These are phyloP conservation scores for Torymus aiolomorphi DNA, from an alignment of 2,888 invertebrate species.

Conservation along the genomic window DNA sequence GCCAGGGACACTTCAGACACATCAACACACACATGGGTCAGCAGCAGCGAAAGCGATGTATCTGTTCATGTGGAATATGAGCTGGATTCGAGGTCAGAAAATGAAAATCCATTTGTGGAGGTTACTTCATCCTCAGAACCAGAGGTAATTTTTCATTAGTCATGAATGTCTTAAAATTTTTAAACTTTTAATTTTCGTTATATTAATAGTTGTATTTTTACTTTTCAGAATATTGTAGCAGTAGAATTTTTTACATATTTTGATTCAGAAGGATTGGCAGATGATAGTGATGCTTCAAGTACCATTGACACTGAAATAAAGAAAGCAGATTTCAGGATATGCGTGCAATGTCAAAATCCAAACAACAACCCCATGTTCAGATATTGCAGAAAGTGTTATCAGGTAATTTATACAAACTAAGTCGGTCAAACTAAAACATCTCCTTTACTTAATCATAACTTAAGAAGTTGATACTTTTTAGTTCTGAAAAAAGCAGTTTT, in stretches of 20 bases:
- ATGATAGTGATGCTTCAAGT: conserved; percentile 69
- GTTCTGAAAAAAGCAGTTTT: too few relatives aligned
- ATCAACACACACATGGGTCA: conserved; percentile 63
- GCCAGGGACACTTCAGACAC: conserved; percentile 69
- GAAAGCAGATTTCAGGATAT: conserved; percentile 80
- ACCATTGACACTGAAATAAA: conserved; percentile 76
- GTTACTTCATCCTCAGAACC: conserved; percentile 66
- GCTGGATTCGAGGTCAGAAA: conserved; percentile 65
- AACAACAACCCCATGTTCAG: conserved; percentile 81
- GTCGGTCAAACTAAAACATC: too few relatives aligned
- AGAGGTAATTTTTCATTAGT: conserved; percentile 61
- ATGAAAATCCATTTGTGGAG: conserved; percentile 62
- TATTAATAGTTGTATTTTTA: conserved; percentile 10
- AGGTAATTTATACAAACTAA: conserved; percentile 79
- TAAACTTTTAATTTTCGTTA: conserved; percentile 12
- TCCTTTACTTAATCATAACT: too few relatives aligned
- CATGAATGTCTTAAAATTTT: background rate
- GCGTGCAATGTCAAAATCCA: conserved; percentile 81
- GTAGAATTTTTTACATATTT: conserved; percentile 63
- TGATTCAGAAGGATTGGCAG: conserved; percentile 66
- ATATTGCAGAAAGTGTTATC: conserved; percentile 84
- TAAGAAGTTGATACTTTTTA: too few relatives aligned
- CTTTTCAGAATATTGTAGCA: conserved; percentile 63
- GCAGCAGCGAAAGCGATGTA: conserved; percentile 57
- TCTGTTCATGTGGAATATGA: conserved; percentile 66